These are phyloP conservation scores for Branchinecta lynchi DNA, from an alignment of 1,140 invertebrate species.

Conservation along the genomic window DNA sequence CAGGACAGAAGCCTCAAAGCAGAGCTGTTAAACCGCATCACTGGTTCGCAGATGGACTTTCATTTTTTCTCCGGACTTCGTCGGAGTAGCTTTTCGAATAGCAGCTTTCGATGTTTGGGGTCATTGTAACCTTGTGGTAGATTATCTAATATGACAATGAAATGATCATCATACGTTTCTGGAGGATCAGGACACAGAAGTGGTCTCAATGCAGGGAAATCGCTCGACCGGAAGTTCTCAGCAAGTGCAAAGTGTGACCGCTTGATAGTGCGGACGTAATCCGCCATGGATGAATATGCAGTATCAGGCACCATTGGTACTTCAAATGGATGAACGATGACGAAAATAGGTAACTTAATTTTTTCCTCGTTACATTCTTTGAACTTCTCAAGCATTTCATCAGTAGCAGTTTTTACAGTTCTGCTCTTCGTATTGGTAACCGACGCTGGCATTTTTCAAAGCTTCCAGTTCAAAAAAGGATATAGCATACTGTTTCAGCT, in stretches of 20 bases:
- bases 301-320: background rate
- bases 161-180: background rate
- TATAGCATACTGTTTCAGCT: background rate
- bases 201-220: background rate
- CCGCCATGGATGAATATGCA: background rate
- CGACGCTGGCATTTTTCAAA: background rate
- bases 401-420: background rate
- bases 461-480: background rate
- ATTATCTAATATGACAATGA: background rate
- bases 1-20: background rate
- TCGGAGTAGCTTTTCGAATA: background rate
- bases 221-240: background rate
- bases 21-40: background rate
- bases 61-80: background rate
- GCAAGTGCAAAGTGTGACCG: background rate
- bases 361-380: background rate
- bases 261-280: background rate
- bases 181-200: background rate
- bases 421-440: background rate
- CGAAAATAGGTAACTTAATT: background rate
- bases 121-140: background rate
- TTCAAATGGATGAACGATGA: background rate
- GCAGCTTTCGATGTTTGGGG: background rate
- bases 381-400: slow-evolving; percentile 9
- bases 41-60: background rate